phyloP scores from a whole-genome alignment of 2,888 invertebrate species.

The Andrena chrysosceles region DNA sequence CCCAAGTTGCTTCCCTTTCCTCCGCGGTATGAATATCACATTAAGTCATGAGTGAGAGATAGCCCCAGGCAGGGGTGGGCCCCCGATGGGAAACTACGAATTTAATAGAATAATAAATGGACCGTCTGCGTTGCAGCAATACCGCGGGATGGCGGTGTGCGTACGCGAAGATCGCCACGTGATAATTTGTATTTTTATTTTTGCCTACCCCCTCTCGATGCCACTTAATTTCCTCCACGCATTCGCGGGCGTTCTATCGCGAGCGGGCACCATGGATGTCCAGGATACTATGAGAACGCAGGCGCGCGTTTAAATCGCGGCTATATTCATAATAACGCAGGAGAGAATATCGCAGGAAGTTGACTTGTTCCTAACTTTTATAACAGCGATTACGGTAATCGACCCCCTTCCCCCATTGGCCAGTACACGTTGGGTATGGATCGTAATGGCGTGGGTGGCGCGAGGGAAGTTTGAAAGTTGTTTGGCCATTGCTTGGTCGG shows the following conservation, averaged over 20 bases:
- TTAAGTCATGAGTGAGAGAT: conserved; percentile 72
- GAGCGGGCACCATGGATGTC: neutral
- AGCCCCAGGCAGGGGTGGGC: conserved; percentile 65
- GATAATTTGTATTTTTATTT: conserved; percentile 39
- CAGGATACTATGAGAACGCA: conserved; percentile 9
- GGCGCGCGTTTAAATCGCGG: conserved; percentile 19
- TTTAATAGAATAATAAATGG: conserved; percentile 82
- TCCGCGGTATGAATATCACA: conserved; percentile 72
- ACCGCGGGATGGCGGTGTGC: conserved; percentile 20
- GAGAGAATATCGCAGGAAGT: conserved; percentile 32
- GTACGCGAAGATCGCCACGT: conserved; percentile 18
- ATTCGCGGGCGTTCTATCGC: conserved; percentile 9
- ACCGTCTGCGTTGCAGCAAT: conserved; percentile 49
- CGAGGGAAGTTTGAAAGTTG: conserved; percentile 31
- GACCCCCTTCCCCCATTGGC: conserved; percentile 9
- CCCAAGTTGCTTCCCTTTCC: conserved; percentile 62
- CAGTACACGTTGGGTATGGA: conserved; percentile 3
- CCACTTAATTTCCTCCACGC: conserved; percentile 18
- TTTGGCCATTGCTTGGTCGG: neutral
- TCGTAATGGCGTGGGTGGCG: conserved; percentile 13
- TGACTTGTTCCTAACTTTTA: conserved; percentile 39
- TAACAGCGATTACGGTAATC: conserved; percentile 50
- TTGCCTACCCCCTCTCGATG: neutral
- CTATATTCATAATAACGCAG: neutral
- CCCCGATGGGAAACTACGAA: conserved; percentile 74